Conservation (phyloP, 2,888 invertebrate species). For the Drosophila neoperkinsi region DNA sequence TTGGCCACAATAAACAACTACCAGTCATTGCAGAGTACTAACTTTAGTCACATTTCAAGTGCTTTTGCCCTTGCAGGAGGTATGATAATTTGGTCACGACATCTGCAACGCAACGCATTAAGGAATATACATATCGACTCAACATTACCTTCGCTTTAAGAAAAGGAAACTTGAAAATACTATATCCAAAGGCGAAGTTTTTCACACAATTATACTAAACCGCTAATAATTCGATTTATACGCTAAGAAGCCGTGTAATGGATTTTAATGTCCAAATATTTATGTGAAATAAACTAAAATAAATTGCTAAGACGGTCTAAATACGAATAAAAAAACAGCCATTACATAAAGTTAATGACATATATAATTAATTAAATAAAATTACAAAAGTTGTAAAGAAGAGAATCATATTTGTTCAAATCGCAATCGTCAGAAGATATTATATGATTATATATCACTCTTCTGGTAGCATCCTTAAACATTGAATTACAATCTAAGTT, state of each 20-base stretch:
- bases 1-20: slow-evolving; percentile 47
- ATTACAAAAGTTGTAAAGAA: not conserved
- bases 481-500: not conserved
- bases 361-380: not conserved
- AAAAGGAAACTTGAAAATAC: not conserved
- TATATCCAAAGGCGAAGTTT: not conserved
- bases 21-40: slow-evolving; percentile 32
- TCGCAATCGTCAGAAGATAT: not conserved
- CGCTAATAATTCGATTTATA: not conserved
- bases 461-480: not conserved
- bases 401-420: not conserved
- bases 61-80: slow-evolving; percentile 8
- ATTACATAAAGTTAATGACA: not conserved
- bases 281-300: not conserved
- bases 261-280: not conserved
- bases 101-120: slow-evolving; percentile 1
- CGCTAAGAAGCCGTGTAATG: not conserved
- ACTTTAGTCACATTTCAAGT: slow-evolving; percentile 62
- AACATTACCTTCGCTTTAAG: not conserved
- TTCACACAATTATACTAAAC: not conserved
- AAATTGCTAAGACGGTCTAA: not conserved
- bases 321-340: not conserved
- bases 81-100: slow-evolving; percentile 10
- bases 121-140: not conserved
- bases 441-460: not conserved